Evolutionary conservation across 2,113 vertebrate genomes (phyloP).

Genomic region (Halichoeres trimaculatus): DNA sequence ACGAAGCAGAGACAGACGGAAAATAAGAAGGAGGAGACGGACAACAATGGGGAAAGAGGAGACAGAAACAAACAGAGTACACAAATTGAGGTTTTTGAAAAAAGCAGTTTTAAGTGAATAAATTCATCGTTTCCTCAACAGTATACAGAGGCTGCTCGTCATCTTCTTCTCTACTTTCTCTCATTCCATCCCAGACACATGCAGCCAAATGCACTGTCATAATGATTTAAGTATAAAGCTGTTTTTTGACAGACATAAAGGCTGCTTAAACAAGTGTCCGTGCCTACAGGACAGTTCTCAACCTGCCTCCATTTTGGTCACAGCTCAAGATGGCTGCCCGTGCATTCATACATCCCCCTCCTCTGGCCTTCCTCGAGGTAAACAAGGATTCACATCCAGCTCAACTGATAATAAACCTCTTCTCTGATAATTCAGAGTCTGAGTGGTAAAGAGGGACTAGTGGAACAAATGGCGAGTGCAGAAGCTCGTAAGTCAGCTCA

Average conservation of each 20-base stretch:
- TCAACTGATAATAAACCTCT: slow-evolving; percentile 23
- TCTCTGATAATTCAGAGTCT: slow-evolving; percentile 5
- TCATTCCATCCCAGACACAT: background rate
- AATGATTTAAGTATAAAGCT: slow-evolving; percentile 24
- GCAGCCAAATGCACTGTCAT: background rate
- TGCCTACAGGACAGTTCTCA: slow-evolving; percentile 19
- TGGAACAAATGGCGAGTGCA: background rate
- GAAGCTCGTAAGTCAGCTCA: background rate
- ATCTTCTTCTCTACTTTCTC: slow-evolving; percentile 13
- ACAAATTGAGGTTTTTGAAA: slow-evolving; percentile 8
- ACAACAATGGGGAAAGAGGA: slow-evolving; percentile 10
- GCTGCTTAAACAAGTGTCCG: background rate
- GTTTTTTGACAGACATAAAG: background rate
- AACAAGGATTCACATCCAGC: slow-evolving; percentile 13
- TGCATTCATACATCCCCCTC: background rate
- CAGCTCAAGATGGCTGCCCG: slow-evolving; percentile 62
- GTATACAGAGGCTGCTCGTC: slow-evolving; percentile 22
- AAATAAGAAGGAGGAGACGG: background rate
- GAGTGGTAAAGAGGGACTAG: slow-evolving; percentile 22
- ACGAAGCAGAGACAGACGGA: slow-evolving; percentile 16
- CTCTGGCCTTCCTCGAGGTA: background rate
- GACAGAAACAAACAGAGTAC: background rate
- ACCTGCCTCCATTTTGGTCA: slow-evolving; percentile 60
- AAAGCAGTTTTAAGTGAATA: slow-evolving; percentile 15
- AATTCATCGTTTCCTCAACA: slow-evolving; percentile 34